Percentiles rank a stretch among this genome's conserved stretches.
Conservation (phyloP, 2,113 vertebrate genomes). For the Engystomops pustulosus region DNA sequence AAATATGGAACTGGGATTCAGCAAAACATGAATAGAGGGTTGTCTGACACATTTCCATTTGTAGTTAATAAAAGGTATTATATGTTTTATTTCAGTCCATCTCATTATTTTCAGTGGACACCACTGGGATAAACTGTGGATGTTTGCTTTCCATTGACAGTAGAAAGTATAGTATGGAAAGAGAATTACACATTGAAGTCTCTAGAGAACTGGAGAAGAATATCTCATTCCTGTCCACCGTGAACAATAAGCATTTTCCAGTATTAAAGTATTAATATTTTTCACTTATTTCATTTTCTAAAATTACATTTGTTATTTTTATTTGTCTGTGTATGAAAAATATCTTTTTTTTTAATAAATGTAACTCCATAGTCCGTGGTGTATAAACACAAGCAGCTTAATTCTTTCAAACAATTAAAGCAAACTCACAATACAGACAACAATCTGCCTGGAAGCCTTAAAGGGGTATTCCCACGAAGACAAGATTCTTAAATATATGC, state of each 20-base stretch:
- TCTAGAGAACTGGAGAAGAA: slow-evolving; percentile 1
- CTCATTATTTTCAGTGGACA: slow-evolving; percentile 26
- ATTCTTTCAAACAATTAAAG: neutral
- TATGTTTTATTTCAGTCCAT: slow-evolving; percentile 34
- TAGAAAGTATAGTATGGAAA: slow-evolving; percentile 12
- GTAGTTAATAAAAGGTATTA: slow-evolving; percentile 44
- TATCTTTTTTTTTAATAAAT: neutral
- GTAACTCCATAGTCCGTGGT: neutral
- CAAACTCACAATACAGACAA: neutral
- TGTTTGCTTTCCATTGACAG: slow-evolving; percentile 24
- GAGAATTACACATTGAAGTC: slow-evolving; percentile 24
- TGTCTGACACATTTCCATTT: slow-evolving; percentile 43
- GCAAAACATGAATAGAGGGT: slow-evolving; percentile 36
- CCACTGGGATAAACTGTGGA: slow-evolving; percentile 30
- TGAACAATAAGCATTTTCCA: slow-evolving; percentile 25
- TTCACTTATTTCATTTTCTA: neutral
- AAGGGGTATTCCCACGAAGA: neutral
- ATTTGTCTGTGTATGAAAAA: neutral
- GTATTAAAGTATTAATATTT: slow-evolving; percentile 35
- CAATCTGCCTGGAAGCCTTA: neutral
- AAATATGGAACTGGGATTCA: slow-evolving; percentile 26
- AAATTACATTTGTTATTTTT: neutral
- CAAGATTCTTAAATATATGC: no score
- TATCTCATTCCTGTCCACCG: neutral
- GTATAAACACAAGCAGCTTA: neutral